Conservation (phyloP, 2,797 vertebrate genomes). For the Galaxias olidus region DNA sequence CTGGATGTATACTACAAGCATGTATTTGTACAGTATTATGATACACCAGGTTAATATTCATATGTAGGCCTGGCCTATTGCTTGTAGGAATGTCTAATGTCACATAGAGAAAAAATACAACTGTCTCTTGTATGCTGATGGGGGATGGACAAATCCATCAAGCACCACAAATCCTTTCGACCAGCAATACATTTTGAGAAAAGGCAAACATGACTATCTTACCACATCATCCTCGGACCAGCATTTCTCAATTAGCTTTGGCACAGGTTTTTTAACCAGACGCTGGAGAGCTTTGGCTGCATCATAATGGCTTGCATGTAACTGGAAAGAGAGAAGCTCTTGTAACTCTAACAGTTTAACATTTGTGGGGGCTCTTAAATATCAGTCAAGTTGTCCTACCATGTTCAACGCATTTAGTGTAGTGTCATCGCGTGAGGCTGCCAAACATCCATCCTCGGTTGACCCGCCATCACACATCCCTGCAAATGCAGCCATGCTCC, state of each 20-base stretch:
- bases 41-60: no score
- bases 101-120: no score
- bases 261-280: conserved; percentile 98
- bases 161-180: neutral
- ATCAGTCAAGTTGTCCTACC: conserved; percentile 58
- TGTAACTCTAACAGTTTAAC: neutral
- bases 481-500: conserved; percentile 99
- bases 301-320: conserved; percentile 96
- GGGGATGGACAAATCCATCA: no score
- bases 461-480: conserved; percentile 99
- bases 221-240: conserved; percentile 99
- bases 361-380: no score
- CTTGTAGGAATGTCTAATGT: no score
- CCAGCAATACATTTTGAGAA: conserved; percentile 3
- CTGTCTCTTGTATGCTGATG: no score
- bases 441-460: conserved; percentile 95
- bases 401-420: conserved; percentile 97
- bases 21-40: no score
- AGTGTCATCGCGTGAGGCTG: conserved; percentile 97
- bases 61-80: no score
- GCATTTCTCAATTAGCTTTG: conserved; percentile 96
- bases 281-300: conserved; percentile 98
- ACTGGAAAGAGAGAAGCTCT: conserved; percentile 65
- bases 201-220: conserved; percentile 29
- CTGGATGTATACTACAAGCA: no score